phyloP scores from a whole-genome alignment of 1,140 invertebrate species.

The Drosophila kanapiae region DNA sequence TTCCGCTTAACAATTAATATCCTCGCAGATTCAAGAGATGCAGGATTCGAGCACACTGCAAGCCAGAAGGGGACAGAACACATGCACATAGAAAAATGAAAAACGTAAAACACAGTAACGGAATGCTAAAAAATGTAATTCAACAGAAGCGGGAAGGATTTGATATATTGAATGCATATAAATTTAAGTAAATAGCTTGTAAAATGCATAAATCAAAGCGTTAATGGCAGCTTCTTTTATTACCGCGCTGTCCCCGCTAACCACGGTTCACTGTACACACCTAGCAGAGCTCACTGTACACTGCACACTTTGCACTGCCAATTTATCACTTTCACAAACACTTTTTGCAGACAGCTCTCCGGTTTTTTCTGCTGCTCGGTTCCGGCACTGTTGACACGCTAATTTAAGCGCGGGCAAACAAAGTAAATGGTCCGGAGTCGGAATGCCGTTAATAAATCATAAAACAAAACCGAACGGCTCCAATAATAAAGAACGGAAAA shows the following conservation, averaged over 20 bases:
- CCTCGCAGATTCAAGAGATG: conserved; percentile 27
- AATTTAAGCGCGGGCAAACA: conserved; percentile 67
- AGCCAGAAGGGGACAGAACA: conserved; percentile 25
- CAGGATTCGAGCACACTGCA: conserved; percentile 27
- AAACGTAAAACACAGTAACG: conserved; percentile 6
- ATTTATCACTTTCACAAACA: conserved; percentile 71
- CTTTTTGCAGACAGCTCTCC: conserved; percentile 54
- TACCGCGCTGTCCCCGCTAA: conserved; percentile 10
- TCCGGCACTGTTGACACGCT: conserved; percentile 59
- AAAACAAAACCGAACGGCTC: conserved; percentile 28
- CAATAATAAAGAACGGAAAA: conserved; percentile 55
- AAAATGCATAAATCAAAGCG: conserved; percentile 72
- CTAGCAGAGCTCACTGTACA: conserved; percentile 44
- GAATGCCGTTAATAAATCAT: conserved; percentile 72
- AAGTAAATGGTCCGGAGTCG: conserved; percentile 55
- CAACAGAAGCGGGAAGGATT: conserved; percentile 5
- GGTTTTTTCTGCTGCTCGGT: conserved; percentile 26
- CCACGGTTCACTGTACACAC: conserved; percentile 38
- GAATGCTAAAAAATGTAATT: conserved; percentile 13
- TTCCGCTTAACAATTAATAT: conserved; percentile 22
- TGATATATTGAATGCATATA: conserved; percentile 54
- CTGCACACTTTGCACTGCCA: conserved; percentile 51
- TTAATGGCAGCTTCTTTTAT: conserved; percentile 56
- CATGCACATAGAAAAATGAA: conserved; percentile 24
- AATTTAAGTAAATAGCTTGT: conserved; percentile 74